A percentile compares a stretch with the other conserved stretches of the same genome.
Evolutionary conservation across 2,113 vertebrate species (phyloP).

Genomic region (Calidris pugnax): DNA sequence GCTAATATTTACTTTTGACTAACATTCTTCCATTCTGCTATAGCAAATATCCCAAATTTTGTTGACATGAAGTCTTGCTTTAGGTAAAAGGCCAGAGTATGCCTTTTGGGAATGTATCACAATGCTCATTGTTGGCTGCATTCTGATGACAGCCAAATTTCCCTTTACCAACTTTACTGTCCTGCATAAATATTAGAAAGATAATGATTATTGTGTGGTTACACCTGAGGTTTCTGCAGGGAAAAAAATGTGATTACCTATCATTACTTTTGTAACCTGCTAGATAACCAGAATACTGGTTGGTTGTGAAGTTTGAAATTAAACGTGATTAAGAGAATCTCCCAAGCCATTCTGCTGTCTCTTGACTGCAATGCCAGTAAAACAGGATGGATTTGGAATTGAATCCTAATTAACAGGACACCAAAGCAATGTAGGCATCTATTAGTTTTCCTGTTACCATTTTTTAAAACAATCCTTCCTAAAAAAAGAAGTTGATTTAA

Average conservation of each 20-base stretch:
- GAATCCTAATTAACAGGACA: background rate
- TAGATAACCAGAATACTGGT: background rate
- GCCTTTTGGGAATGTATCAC: background rate
- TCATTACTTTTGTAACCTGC: background rate
- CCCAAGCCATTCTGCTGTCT: background rate
- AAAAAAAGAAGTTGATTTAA: background rate
- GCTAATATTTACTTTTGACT: background rate
- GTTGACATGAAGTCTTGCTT: background rate
- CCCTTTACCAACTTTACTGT: background rate
- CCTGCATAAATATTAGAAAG: background rate
- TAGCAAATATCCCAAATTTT: background rate
- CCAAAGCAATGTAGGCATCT: background rate
- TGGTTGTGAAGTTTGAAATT: background rate
- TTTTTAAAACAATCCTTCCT: background rate
- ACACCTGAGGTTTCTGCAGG: background rate
- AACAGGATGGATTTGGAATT: background rate
- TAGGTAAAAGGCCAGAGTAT: background rate
- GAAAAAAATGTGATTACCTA: background rate
- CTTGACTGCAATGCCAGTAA: background rate
- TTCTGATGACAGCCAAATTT: background rate
- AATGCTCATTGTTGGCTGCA: background rate
- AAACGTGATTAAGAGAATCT: accelerated
- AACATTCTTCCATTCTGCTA: background rate
- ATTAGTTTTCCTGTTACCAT: background rate
- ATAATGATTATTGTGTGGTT: background rate